Base-by-base conservation (phyloP, 1,140 invertebrate species). In the Phymastichus coffea region DNA sequence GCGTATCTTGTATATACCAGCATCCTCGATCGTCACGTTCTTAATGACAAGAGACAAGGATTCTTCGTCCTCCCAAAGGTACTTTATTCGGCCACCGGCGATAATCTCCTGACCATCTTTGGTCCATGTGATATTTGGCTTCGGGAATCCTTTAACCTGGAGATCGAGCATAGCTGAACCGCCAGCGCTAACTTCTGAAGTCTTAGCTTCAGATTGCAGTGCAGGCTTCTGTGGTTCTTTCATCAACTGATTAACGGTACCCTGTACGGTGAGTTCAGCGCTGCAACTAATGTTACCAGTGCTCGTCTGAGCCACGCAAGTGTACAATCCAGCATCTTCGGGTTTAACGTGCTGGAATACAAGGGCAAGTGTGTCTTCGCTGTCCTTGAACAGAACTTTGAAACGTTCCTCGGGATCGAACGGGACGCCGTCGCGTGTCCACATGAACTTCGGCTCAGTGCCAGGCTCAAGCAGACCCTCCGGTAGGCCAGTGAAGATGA, bases 331-430 rank as follows among this genome's bases (percentile, higher is more conserved):
- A 22, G 93, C 93, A 76, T 97, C 94, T 72, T 95, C 93, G 0
- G 92, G 92, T 69, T 88, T 92, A 0, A 97, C 94, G 68, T 97
- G 92, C 69, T 95, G 92, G 77, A 98, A 97, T 0, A 96, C 90
- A 10, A 98, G 78, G 17, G 91, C 92, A 43, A 97, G 79, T 0
- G 91, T 95, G 68, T 97, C 94, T 69, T 96, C 94, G 64, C 95
- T 92, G 66, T 95, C 92, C 63, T 92, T 90, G 69, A 95, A 90
- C 8, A 95, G 79, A 15, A 98, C 93, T 77, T 97, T 95, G 74
- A 97, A 97, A 53, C 94, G 85, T 70, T 97, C 94, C 71, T 94
- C 92, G 3, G 94, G 92, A 70, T 95, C 91, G 70, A 97, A 94
- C 9, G 89, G 85, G 59, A 88, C 82, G 1, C 95, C 95, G 77